Conservation (phyloP, 1,140 invertebrate species). For the Bombus confusus region DNA sequence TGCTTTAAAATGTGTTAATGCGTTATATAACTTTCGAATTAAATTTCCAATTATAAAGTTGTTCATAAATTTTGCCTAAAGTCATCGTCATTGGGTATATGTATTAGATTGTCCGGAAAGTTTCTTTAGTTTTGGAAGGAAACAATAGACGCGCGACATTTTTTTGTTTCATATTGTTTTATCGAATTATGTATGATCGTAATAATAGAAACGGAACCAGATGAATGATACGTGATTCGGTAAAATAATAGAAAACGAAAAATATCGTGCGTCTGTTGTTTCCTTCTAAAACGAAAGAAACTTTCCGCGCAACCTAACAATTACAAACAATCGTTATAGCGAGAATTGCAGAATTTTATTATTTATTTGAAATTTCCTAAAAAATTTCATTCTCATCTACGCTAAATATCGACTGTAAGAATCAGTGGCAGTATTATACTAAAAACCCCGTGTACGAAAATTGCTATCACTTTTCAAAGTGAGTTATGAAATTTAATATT, state of each 20-base stretch:
- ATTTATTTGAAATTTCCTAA: not conserved
- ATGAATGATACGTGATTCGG: too few relatives aligned
- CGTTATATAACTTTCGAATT: not conserved
- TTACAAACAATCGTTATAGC: too few relatives aligned
- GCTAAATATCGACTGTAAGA: not conserved
- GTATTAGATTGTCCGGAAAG: too few relatives aligned
- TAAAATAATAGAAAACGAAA: too few relatives aligned
- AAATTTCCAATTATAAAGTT: not conserved
- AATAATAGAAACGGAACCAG: too few relatives aligned
- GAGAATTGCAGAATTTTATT: not conserved
- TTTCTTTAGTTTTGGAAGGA: too few relatives aligned
- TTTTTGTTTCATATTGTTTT: too few relatives aligned
- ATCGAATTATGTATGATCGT: too few relatives aligned
- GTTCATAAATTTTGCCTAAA: not conserved
- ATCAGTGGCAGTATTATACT: not conserved
- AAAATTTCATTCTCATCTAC: not conserved
- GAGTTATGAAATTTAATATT: not conserved
- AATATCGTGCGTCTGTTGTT: too few relatives aligned
- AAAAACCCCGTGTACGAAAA: not conserved
- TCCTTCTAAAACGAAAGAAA: too few relatives aligned
- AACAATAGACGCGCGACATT: too few relatives aligned
- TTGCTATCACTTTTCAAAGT: not conserved
- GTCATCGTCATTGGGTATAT: fast-evolving
- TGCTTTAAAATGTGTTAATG: not conserved
- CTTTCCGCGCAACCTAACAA: too few relatives aligned